phyloP scores from a whole-genome alignment of 2,797 vertebrate genomes.

The Orientallactaga sibirica region DNA sequence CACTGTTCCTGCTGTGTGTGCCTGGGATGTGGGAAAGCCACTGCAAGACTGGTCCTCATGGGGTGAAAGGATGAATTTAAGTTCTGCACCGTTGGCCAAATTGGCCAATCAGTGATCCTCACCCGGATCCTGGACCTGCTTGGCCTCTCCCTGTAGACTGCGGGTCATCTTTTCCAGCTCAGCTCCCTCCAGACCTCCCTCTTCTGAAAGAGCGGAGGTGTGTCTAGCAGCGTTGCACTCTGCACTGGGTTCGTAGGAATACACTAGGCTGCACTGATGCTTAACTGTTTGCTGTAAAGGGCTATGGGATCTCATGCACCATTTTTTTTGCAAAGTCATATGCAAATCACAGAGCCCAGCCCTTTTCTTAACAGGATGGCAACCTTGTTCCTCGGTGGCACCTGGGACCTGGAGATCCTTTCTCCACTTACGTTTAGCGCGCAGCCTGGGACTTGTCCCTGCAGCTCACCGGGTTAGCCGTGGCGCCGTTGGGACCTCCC shows the following conservation, averaged over 20 bases:
- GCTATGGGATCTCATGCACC: conserved; percentile 77
- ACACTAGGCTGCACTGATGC: conserved; percentile 68
- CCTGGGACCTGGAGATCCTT: conserved; percentile 86
- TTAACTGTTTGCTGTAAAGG: conserved; percentile 82
- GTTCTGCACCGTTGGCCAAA: neutral
- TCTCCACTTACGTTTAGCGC: conserved; percentile 86
- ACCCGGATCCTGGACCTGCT: conserved; percentile 38
- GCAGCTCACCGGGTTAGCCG: conserved; percentile 84
- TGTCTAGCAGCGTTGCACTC: conserved; percentile 43
- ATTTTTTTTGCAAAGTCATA: conserved; percentile 81
- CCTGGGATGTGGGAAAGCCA: conserved; percentile 11
- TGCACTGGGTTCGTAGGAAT: conserved; percentile 56
- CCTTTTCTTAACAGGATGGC: conserved; percentile 87
- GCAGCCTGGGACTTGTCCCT: conserved; percentile 85
- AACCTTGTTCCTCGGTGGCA: conserved; percentile 86
- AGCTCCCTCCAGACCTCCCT: conserved; percentile 18
- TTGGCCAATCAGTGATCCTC: conserved; percentile 48
- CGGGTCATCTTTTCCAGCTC: neutral
- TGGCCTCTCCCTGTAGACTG: conserved; percentile 35
- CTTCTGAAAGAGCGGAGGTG: conserved; percentile 18
- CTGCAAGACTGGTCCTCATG: neutral
- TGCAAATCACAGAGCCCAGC: conserved; percentile 85
- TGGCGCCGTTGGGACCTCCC: conserved; percentile 85
- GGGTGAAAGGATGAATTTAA: neutral
- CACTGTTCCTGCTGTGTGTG: neutral